phyloP scores from a whole-genome alignment of 2,888 invertebrate genomes.

The Cataglyphis altisquamis region DNA sequence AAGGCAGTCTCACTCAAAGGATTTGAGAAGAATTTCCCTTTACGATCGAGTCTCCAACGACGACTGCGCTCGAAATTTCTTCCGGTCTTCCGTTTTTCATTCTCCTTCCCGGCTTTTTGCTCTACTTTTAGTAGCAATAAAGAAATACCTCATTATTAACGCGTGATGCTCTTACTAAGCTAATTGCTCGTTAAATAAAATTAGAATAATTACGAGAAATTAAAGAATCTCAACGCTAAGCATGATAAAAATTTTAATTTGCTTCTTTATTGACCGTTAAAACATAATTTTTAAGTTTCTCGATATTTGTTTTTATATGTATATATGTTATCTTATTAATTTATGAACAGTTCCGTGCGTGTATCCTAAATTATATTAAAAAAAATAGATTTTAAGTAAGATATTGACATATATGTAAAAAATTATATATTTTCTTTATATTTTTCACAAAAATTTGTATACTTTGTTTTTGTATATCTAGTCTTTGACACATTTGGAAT shows the following conservation, averaged over 20 bases:
- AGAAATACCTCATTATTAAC: constrained; percentile 38
- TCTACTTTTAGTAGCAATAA: constrained; percentile 25
- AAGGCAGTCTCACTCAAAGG: constrained; percentile 67
- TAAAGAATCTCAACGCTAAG: constrained; percentile 58
- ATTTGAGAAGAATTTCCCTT: constrained; percentile 65
- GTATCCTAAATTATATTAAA: neutral
- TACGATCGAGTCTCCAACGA: constrained; percentile 37
- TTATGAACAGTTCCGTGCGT: neutral
- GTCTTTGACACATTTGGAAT: neutral
- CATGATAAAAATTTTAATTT: constrained; percentile 28
- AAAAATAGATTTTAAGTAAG: neutral
- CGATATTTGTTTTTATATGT: neutral
- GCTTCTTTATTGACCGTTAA: neutral
- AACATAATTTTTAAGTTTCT: neutral
- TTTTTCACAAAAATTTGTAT: neutral
- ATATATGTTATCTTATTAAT: neutral
- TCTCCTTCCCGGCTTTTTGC: neutral
- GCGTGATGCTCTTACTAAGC: constrained; percentile 24
- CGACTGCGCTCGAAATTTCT: constrained; percentile 74
- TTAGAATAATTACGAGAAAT: constrained; percentile 55
- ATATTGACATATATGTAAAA: neutral
- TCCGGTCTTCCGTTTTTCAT: constrained; percentile 60
- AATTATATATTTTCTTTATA: neutral
- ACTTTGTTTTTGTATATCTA: neutral
- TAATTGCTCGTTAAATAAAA: constrained; percentile 42